phyloP scores from a whole-genome alignment of 2,113 vertebrate genomes.

The Nothocercus julius region DNA sequence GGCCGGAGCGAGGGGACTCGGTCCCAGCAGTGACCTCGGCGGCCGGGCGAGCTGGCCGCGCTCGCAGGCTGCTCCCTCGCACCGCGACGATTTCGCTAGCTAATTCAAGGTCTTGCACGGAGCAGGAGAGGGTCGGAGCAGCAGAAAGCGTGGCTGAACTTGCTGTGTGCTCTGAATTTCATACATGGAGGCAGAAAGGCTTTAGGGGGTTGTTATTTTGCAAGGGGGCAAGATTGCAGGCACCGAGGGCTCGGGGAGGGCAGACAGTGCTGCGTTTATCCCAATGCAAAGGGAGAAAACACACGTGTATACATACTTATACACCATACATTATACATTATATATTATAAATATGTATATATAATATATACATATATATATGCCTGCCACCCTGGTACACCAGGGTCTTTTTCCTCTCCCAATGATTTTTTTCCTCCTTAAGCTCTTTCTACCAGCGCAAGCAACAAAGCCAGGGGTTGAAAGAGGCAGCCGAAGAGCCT shows the following conservation, averaged over 20 bases:
- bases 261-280: not conserved
- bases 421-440: not conserved
- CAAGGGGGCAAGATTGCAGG: not conserved
- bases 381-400: too few relatives aligned
- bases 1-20: constrained; percentile 59
- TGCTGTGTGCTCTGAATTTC: constrained; percentile 43
- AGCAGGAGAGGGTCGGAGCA: constrained; percentile 47
- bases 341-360: too few relatives aligned
- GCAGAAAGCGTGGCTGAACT: constrained; percentile 52
- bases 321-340: too few relatives aligned
- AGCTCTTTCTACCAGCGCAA: not conserved
- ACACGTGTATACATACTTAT: too few relatives aligned
- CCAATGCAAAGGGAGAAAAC: not conserved
- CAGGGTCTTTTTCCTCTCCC: not conserved
- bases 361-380: too few relatives aligned
- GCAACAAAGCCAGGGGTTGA: constrained; percentile 51
- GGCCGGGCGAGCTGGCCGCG: constrained; percentile 49
- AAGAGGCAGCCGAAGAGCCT: constrained; percentile 43
- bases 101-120: constrained; percentile 48
- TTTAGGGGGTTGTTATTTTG: not conserved
- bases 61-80: constrained; percentile 18
- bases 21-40: constrained; percentile 65
- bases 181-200: not conserved
- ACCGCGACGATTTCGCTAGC: constrained; percentile 51
- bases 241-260: not conserved